Base-by-base conservation (phyloP, 2,113 vertebrate genomes). In the Embiotoca jacksoni region DNA sequence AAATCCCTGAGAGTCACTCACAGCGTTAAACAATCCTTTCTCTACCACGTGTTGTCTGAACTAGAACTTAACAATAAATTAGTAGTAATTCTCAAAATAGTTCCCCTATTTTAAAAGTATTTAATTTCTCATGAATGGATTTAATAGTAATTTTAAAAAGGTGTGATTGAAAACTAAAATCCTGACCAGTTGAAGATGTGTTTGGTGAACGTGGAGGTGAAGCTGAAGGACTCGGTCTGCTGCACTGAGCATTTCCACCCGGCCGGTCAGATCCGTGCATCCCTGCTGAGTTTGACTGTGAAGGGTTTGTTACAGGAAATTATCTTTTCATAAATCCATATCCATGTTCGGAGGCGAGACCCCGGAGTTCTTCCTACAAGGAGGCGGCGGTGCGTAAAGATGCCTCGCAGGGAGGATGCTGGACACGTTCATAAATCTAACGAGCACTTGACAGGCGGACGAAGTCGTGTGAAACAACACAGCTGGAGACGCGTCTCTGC, bases 261-360 rank as follows among this genome's bases (percentile, higher is more conserved):
- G 64, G 8, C 5, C 31, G 50, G 61, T 36, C 8, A 0, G n/a
- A 56, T 6, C 30, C 3, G 2, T 4, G 30, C 2, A 32, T 46
- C 44, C n/a, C 58, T 68, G 14, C 47, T 55, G 53, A 16, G 30
- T 54, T 52, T 30, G 54, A 69, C 5, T 35, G 68, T 61, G 49
- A 47, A 65, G 7, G 23, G 23, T 73, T 32, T 71, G 32, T 64
- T 57, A 36, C 64, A 65, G 65, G 14, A 68, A 49, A 69, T 16
- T 14, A 23, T 16, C 31, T 11, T 39, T 50, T 73, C 32, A 37
- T 63, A 16, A 61, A 59, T 63, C 49, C 33, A 49, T 36, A 36
- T 69, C 35, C 33, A 70, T 47, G 32, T 55, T 32, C 11, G 15
- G 30, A 53, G 66, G 46, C 35, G 66, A 56, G 41, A 37, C 50